Conservation (phyloP, 2,113 vertebrate species). For the Gracilinanus agilis region DNA sequence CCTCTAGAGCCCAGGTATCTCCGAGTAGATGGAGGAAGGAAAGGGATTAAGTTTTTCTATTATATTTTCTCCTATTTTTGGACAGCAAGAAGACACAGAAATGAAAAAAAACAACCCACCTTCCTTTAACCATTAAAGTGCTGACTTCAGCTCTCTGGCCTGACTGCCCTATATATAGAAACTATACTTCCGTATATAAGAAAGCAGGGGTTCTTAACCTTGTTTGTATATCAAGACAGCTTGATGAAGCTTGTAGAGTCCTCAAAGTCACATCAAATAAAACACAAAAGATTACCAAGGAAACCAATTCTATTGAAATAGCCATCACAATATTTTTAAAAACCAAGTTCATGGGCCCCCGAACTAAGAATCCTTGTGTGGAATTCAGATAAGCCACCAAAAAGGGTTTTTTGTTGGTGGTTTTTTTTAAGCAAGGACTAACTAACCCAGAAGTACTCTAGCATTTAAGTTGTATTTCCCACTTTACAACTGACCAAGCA, state of each 20-base stretch:
- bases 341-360: not conserved
- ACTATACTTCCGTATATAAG: not conserved
- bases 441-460: not conserved
- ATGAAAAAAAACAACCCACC: not conserved
- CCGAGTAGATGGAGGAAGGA: slow-evolving; percentile 5
- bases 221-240: not conserved
- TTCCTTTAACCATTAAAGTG: not conserved
- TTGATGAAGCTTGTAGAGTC: not conserved
- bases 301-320: not conserved
- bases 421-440: not conserved
- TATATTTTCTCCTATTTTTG: slow-evolving; percentile 16
- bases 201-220: not conserved
- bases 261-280: not conserved
- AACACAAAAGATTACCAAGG: no score
- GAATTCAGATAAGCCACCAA: not conserved
- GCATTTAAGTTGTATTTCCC: not conserved
- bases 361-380: not conserved
- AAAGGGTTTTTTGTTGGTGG: not conserved
- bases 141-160: not conserved
- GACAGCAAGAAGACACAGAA: not conserved
- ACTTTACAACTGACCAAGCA: not conserved
- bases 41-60: slow-evolving; percentile 5
- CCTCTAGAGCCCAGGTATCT: not conserved
- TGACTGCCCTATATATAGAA: not conserved
- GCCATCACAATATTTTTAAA: not conserved